Base-by-base conservation (phyloP, 2,113 vertebrate genomes). In the Oxyruncus cristatus region DNA sequence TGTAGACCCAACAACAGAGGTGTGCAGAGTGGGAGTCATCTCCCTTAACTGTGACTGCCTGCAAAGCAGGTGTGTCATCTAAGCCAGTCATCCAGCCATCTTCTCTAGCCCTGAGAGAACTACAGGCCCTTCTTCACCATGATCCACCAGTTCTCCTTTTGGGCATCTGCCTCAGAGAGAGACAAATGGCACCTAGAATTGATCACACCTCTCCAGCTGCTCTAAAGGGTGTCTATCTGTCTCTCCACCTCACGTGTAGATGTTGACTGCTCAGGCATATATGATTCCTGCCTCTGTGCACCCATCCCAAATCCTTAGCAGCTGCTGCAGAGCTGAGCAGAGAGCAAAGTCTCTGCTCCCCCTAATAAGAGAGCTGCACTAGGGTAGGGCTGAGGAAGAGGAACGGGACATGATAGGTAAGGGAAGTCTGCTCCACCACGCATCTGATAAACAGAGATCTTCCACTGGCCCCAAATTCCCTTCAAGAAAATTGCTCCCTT, bases 401-500 rank as follows among this genome's bases (percentile, higher is more conserved):
- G 80, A 85, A 91, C 87, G 80, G 90, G 80, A 95, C 74, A 84
- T 72, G 92, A 94, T 91, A 87, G 86, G 58, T 84, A 42, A 84
- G 92, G 90, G 88, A 97, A 93, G 79, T 92, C 90, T 87, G 95
- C 52, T 97, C 68, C 78, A 78, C 42, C 14, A 11, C 70, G 68
- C 39, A 89, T 95, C 93, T 85, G 85, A 97, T 91, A 91, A 96
- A 86, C 81, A 92, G 50, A 95, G 62, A 93, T 94, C 94, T 92
- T 88, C 79, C 76, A 84, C 85, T 58, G 85, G 88, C 65, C 94
- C 78, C 88, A 91, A 85, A 95, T 85, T 87, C 92, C 66, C 91
- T 93, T 77, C 76, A 92, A 92, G 88, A 96, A 94, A 93, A 95
- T 96, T 94, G 83, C 76, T 96, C 93, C 91, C 95, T 87, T 15